phyloP scores from a whole-genome alignment of 92 coral and sea anemone genomes.

The Phenganax subtilis region DNA sequence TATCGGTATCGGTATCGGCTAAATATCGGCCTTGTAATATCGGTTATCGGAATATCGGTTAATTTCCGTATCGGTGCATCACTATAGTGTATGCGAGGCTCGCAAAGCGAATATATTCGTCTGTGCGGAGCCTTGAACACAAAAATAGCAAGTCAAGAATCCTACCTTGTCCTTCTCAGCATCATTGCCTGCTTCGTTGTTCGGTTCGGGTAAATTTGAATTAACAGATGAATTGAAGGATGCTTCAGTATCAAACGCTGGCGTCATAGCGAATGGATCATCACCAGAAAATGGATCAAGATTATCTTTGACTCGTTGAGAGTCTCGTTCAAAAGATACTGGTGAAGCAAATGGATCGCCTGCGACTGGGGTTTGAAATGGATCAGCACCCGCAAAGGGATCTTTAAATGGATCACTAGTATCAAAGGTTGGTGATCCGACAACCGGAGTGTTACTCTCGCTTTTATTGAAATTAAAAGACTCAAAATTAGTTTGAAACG shows the following conservation, averaged over 20 bases:
- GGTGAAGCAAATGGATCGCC: conserved; percentile 68
- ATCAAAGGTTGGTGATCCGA: conserved; percentile 20
- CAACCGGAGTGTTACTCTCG: too few species aligned
- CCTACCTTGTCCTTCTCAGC: conserved; percentile 23
- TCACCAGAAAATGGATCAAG: conserved; percentile 47
- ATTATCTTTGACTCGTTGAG: conserved; percentile 1
- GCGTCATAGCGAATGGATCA: conserved; percentile 69
- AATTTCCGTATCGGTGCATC: too few species aligned
- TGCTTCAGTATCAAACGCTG: conserved; percentile 15
- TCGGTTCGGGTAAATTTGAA: neutral
- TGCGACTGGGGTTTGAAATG: conserved; percentile 68
- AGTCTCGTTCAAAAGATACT: conserved; percentile 10
- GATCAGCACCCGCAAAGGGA: conserved; percentile 56
- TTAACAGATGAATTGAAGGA: conserved; percentile 17
- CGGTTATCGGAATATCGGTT: too few species aligned
- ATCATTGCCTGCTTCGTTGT: conserved; percentile 14
- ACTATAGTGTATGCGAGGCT: too few species aligned
- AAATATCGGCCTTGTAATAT: too few species aligned
- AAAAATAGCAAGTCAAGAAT: neutral
- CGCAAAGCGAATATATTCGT: too few species aligned
- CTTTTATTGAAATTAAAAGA: neutral
- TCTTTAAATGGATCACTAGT: conserved; percentile 78
- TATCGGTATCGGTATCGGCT: too few species aligned
- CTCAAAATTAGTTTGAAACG: neutral
- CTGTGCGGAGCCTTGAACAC: neutral